phyloP scores from a whole-genome alignment of 2,113 vertebrate genomes.

The Oreochromis spilurus region DNA sequence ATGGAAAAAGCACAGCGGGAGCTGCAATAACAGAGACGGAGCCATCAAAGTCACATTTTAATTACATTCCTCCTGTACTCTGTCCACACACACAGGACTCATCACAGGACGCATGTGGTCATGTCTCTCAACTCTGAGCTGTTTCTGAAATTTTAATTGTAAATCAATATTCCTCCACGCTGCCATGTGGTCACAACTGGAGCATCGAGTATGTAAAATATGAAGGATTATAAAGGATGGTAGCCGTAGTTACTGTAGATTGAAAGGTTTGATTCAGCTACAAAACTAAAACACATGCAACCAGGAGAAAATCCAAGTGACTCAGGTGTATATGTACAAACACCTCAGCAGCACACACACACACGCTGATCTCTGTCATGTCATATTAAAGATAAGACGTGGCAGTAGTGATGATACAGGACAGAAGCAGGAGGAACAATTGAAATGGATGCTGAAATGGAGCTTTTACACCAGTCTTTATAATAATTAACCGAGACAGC shows the following conservation, averaged over 20 bases:
- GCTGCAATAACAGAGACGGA: neutral
- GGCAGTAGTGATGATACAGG: neutral
- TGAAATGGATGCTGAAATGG: neutral
- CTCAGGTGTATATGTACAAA: neutral
- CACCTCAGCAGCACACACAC: neutral
- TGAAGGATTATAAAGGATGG: neutral
- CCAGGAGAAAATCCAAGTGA: neutral
- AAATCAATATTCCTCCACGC: neutral
- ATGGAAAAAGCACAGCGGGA: conserved; percentile 25
- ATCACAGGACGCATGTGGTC: neutral
- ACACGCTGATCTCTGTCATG: neutral
- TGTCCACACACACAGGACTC: neutral
- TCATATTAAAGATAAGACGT: neutral
- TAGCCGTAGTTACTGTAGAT: neutral
- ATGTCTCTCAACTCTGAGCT: neutral
- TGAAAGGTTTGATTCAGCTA: neutral
- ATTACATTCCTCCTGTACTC: conserved; percentile 23
- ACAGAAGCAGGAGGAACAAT: neutral
- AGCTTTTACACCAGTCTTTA: neutral
- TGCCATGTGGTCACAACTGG: neutral
- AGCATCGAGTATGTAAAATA: neutral
- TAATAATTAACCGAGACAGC: conserved; percentile 46
- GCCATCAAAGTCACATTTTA: conserved; percentile 13
- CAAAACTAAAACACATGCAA: neutral
- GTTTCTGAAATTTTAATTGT: neutral